These are phyloP conservation scores for Aptenodytes forsteri DNA, from an alignment of 2,113 vertebrate genomes.

Conservation along the genomic window DNA sequence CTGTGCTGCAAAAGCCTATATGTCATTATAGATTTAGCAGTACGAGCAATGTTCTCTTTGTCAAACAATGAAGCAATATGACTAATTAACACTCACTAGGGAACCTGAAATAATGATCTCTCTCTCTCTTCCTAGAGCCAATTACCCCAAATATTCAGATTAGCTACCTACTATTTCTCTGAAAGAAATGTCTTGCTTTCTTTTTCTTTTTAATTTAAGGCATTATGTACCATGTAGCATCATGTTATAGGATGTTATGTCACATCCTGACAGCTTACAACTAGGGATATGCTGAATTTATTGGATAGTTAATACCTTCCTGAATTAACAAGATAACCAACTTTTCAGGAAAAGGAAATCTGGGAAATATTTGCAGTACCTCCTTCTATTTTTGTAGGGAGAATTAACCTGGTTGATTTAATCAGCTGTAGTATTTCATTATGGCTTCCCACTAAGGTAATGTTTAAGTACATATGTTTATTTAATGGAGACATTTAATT, in stretches of 20 bases:
- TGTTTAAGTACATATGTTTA: constrained; percentile 3
- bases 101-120: constrained; percentile 80
- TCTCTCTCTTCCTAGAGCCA: constrained; percentile 77
- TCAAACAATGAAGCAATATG: constrained; percentile 82
- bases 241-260: constrained; percentile 81
- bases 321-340: constrained; percentile 80
- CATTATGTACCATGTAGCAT: constrained; percentile 82
- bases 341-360: constrained; percentile 72
- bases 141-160: constrained; percentile 85
- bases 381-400: constrained; percentile 51
- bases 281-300: constrained; percentile 76
- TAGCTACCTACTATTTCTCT: constrained; percentile 75
- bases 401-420: constrained; percentile 25
- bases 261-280: constrained; percentile 82
- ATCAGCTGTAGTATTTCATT: constrained; percentile 56
- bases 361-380: constrained; percentile 56
- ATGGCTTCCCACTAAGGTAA: constrained; percentile 7
- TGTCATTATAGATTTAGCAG: constrained; percentile 80
- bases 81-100: constrained; percentile 83
- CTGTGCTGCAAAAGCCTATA: constrained; percentile 74
- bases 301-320: constrained; percentile 75
- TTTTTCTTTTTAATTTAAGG: constrained; percentile 75
- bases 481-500: neutral
- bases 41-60: constrained; percentile 76
- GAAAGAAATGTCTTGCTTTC: constrained; percentile 75